These are phyloP conservation scores for Trypoxylon attenuatum DNA, from an alignment of 2,888 invertebrate genomes.

Conservation along the genomic window DNA sequence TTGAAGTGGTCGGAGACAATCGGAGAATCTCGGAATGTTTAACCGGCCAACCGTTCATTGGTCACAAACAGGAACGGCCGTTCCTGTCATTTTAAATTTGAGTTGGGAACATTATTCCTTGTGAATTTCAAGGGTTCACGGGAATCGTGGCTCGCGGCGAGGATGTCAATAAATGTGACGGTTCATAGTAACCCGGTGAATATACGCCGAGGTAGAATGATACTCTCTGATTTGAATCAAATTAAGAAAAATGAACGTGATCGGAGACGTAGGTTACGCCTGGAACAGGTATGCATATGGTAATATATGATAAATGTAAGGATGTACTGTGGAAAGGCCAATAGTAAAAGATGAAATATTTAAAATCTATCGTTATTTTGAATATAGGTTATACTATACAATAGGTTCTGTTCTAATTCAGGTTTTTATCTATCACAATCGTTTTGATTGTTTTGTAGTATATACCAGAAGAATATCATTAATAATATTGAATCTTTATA, in stretches of 20 bases:
- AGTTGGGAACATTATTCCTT: constrained; percentile 42
- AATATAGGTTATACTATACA: background rate
- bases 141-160: constrained; percentile 5
- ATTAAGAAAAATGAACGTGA: constrained; percentile 77
- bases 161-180: constrained; percentile 80
- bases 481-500: no score
- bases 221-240: constrained; percentile 76
- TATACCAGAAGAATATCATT: no score
- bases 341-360: background rate
- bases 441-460: no score
- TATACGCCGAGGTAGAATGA: constrained; percentile 75
- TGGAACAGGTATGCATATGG: constrained; percentile 77
- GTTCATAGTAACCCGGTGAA: constrained; percentile 77
- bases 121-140: no score
- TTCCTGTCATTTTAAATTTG: constrained; percentile 57
- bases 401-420: background rate
- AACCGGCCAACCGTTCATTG: constrained; percentile 10
- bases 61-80: constrained; percentile 35
- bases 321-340: no score
- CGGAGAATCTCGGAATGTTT: background rate
- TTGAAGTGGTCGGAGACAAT: no score
- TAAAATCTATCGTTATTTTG: background rate
- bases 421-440: no score
- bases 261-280: constrained; percentile 78
- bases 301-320: constrained; percentile 8